A percentile compares a stretch with the other conserved stretches of the same genome.
phyloP scores from a whole-genome alignment of 2,888 invertebrate species.

The Pseudeuparius sepicola region DNA sequence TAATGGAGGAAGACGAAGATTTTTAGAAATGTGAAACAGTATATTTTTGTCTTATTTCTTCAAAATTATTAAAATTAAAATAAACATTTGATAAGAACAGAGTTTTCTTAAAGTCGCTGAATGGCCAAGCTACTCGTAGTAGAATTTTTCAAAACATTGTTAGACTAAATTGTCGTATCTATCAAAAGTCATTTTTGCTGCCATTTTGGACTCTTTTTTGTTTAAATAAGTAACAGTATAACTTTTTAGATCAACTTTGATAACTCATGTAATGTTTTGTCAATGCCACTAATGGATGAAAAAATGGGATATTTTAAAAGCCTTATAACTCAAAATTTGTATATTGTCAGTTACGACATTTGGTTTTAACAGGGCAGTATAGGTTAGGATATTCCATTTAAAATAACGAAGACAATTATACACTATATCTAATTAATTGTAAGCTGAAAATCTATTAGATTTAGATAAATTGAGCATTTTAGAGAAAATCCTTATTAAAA shows the following conservation, averaged over 20 bases:
- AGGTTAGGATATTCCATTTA: too few relatives aligned
- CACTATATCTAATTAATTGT: too few relatives aligned
- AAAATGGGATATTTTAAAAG: too few relatives aligned
- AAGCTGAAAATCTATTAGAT: too few relatives aligned
- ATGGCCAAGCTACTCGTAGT: too few relatives aligned
- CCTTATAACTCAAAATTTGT: too few relatives aligned
- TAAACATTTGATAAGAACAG: conserved; percentile 2
- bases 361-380: too few relatives aligned
- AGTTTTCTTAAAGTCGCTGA: not conserved
- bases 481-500: too few relatives aligned
- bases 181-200: conserved; percentile 3
- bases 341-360: too few relatives aligned
- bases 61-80: not conserved
- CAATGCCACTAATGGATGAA: not conserved
- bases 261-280: conserved; percentile 1
- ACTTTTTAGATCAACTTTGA: not conserved
- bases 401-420: too few relatives aligned
- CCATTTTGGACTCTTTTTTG: not conserved
- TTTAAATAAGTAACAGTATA: conserved; percentile 2
- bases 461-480: too few relatives aligned
- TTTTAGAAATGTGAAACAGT: not conserved
- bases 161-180: conserved; percentile 3
- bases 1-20: conserved; percentile 1
- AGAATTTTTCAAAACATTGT: not conserved
- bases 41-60: not conserved